Evolutionary conservation across 2,113 vertebrate species (phyloP).

Genomic region (Crypturellus undulatus): DNA sequence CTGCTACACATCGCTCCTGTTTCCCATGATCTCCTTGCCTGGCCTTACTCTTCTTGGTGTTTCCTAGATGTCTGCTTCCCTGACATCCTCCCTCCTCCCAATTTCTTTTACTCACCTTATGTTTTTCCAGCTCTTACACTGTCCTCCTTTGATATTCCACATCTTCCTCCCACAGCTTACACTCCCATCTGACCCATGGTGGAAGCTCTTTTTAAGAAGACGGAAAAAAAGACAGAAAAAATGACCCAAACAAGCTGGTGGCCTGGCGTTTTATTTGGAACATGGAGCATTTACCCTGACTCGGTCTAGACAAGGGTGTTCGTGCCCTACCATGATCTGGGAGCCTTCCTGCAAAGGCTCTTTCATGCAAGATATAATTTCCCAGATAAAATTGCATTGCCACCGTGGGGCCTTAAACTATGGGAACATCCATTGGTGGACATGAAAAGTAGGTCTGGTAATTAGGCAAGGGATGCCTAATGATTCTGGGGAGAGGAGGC

Average conservation of each 20-base stretch:
- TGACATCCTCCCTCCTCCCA: neutral
- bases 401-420: neutral
- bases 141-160: neutral
- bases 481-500: neutral
- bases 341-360: neutral
- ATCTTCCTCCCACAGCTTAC: neutral
- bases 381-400: neutral
- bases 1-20: neutral
- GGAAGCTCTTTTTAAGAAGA: neutral
- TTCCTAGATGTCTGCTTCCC: neutral
- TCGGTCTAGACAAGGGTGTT: neutral
- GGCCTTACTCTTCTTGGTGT: neutral
- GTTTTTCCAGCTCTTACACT: neutral
- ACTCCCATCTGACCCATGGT: neutral
- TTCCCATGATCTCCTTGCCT: neutral
- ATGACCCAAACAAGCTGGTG: neutral
- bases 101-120: neutral
- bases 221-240: neutral
- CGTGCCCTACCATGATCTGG: neutral
- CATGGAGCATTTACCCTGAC: neutral
- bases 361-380: neutral
- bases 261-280: neutral
- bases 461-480: neutral
- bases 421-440: accelerated
- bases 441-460: neutral